Conservation (phyloP, 2,113 vertebrate genomes). For the Uria lomvia region DNA sequence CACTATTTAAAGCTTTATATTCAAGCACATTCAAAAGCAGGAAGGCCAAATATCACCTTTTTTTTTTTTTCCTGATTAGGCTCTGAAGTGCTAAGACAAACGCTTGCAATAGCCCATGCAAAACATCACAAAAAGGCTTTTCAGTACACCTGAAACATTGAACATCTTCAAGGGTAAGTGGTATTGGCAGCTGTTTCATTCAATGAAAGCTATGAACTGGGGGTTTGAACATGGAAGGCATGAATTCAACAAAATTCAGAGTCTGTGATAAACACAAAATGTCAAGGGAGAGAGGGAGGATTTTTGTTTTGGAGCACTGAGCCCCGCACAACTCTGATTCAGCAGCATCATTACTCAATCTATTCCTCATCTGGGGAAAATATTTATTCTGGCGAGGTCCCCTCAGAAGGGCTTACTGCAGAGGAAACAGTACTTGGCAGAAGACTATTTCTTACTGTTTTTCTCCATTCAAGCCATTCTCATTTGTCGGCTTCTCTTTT, state of each 20-base stretch:
- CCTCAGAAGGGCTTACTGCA: not conserved
- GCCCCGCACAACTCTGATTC: not conserved
- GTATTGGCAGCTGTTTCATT: not conserved
- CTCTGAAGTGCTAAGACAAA: not conserved
- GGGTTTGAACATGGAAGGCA: not conserved
- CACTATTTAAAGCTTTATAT: not conserved
- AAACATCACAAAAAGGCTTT: not conserved
- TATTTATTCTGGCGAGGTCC: conserved; percentile 20
- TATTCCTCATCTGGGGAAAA: conserved; percentile 23
- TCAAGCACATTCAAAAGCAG: not conserved
- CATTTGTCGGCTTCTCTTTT: conserved; percentile 3
- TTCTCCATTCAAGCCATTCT: not conserved
- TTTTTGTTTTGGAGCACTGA: not conserved
- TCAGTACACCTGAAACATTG: not conserved
- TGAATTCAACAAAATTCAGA: not conserved
- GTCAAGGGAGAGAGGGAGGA: not conserved
- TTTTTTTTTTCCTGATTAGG: conserved; percentile 3
- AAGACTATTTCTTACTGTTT: conserved; percentile 22
- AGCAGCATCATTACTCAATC: not conserved
- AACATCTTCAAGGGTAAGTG: conserved; percentile 1
- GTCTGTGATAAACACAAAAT: not conserved
- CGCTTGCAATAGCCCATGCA: not conserved
- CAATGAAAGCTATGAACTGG: not conserved
- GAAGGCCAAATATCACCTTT: not conserved
- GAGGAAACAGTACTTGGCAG: conserved; percentile 9